phyloP scores from a whole-genome alignment of 1,140 invertebrate genomes.

The Drosophila bocki region DNA sequence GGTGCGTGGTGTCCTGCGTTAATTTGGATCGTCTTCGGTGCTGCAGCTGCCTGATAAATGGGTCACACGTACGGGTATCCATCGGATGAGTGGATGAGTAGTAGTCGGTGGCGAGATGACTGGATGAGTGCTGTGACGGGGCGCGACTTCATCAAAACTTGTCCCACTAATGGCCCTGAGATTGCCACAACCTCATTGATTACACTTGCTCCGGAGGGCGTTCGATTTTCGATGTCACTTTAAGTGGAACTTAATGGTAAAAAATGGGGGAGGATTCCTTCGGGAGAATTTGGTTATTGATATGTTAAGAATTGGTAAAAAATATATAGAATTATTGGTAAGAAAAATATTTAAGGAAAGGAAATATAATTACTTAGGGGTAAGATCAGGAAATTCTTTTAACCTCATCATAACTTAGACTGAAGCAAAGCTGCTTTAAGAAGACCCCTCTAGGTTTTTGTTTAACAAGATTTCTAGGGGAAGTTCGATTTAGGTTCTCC shows the following conservation, averaged over 20 bases:
- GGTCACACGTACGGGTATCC: conserved; percentile 68
- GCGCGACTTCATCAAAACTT: conserved; percentile 69
- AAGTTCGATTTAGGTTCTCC: conserved; percentile 3
- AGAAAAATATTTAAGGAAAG: no score
- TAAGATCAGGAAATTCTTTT: no score
- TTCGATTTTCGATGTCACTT: conserved; percentile 29
- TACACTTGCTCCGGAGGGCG: conserved; percentile 3
- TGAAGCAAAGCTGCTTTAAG: neutral
- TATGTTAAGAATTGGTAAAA: no score
- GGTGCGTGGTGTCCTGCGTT: conserved; percentile 37
- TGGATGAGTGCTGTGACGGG: conserved; percentile 64
- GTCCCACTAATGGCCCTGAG: conserved; percentile 50
- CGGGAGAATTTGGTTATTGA: neutral
- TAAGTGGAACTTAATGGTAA: neutral
- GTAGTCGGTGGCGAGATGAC: conserved; percentile 34
- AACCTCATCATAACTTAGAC: no score
- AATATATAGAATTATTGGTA: no score
- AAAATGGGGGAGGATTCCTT: neutral
- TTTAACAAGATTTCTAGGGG: neutral
- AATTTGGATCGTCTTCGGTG: conserved; percentile 78
- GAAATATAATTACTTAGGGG: no score
- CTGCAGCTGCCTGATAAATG: conserved; percentile 69
- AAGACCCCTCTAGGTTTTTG: neutral
- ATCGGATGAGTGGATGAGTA: conserved; percentile 11
- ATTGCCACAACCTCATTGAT: conserved; percentile 40